A percentile compares a stretch with the other conserved stretches of the same genome.
Evolutionary conservation across 2,888 invertebrate genomes (phyloP).

Genomic region (Periphyllus acericola): DNA sequence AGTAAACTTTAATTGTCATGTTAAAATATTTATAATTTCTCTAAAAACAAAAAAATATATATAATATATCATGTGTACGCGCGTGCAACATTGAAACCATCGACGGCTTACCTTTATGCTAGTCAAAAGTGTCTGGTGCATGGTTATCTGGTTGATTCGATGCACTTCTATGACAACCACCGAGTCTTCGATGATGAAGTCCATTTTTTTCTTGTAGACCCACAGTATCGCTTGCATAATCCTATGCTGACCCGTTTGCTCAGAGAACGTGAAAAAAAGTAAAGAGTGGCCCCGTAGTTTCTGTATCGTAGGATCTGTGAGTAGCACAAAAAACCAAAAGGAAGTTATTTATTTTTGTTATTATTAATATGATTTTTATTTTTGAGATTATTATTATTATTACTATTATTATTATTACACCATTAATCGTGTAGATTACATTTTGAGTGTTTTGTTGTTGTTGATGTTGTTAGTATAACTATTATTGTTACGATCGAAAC

Average conservation of each 20-base stretch:
- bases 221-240: constrained; percentile 77
- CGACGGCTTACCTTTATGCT: constrained; percentile 58
- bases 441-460: constrained; percentile 32
- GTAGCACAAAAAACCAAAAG: constrained; percentile 52
- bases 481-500: constrained; percentile 48
- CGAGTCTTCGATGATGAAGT: constrained; percentile 69
- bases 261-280: constrained; percentile 78
- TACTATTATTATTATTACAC: constrained; percentile 44
- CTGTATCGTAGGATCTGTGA: constrained; percentile 70
- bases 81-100: background rate
- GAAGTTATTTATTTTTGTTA: constrained; percentile 29
- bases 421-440: constrained; percentile 49
- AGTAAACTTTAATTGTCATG: no score
- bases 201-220: constrained; percentile 68
- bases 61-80: no score
- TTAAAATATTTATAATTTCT: no score
- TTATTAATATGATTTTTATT: background rate
- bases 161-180: constrained; percentile 65
- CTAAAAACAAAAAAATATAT: no score
- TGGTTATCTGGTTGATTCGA: constrained; percentile 67
- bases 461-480: constrained; percentile 22
- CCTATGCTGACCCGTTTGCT: constrained; percentile 77
- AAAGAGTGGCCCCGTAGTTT: constrained; percentile 77
- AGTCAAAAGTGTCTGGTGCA: constrained; percentile 67
- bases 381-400: constrained; percentile 32